Percentiles rank a stretch among this genome's conserved stretches.
phyloP scores from a whole-genome alignment of 1,140 invertebrate species.

The Panulirus ornatus region DNA sequence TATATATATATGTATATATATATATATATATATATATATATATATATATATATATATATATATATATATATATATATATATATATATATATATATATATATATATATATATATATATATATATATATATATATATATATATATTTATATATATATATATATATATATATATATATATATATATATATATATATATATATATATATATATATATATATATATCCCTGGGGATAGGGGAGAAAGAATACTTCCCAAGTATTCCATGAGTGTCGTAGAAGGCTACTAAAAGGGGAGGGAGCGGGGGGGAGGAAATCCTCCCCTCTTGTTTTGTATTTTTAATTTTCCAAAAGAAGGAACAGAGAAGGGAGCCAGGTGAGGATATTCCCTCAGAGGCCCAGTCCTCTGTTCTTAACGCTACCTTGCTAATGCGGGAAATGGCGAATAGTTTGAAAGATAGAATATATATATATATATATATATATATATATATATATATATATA shows the following conservation, averaged over 20 bases:
- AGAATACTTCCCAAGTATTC: too few species aligned
- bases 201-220: not conserved
- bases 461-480: not conserved
- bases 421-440: too few species aligned
- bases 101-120: not conserved
- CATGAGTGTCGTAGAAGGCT: too few species aligned
- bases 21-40: not conserved
- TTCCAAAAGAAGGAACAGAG: too few species aligned
- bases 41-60: constrained; percentile 15
- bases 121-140: not conserved
- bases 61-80: not conserved
- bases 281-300: too few species aligned
- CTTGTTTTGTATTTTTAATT: too few species aligned
- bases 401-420: too few species aligned
- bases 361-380: too few species aligned
- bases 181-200: not conserved
- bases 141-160: not conserved
- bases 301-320: too few species aligned
- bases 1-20: not conserved
- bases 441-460: too few species aligned
- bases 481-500: not conserved
- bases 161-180: not conserved
- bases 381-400: too few species aligned
- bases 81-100: not conserved
- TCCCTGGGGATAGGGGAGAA: too few species aligned